Base-by-base conservation (phyloP, 37 sponge, comb jelly and placozoan genomes). In the Eunapius fragilis region DNA sequence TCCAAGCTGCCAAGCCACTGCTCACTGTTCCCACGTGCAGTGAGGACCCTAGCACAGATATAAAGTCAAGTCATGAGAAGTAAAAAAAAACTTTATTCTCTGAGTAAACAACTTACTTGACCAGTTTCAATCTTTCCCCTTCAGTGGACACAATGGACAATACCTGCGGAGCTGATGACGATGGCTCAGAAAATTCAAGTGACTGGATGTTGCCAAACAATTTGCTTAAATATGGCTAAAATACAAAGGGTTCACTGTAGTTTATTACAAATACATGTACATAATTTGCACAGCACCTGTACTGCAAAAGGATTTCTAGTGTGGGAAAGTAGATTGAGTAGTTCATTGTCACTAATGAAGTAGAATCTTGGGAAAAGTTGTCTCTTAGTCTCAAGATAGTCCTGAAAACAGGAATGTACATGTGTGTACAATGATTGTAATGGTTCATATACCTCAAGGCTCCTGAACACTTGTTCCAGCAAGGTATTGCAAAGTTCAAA, bases 371-470 rank as follows among this genome's bases (percentile, higher is more conserved):
- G 82, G 67, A 91, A 95, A 36, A 48, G 84, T n/a, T 49, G 69
- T 45, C 95, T 31, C 72, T 92, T 95, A 6, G 82, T 82, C 48
- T 95, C 95, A 50, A 95, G 84, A 36, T 92, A 95, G 77, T 92
- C 92, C 87, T 85, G 71, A 38, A 77, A 9, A 26, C n/a, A n/a
- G n/a, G n/a, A 82, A 13, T 41, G 75, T 31, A 77, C 33, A 77
- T 9, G 30, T n/a, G n/a, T n/a, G n/a, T n/a, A n/a, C n/a, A n/a
- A n/a, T 25, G 78, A 26, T 35, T 26, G 33, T 35, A 77, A 77
- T 77, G 26, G 6, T 31, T 9, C 6, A 71, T 71, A 7, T 71
- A 78, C 86, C 86, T 95, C 95, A 26, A 95, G 72, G 72, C 86
- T 85, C 72, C 89, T 89, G 33, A 88, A 87, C 19, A 95, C 93